Base-by-base conservation (phyloP, 1,140 invertebrate species). In the Chlorops oryzae region DNA sequence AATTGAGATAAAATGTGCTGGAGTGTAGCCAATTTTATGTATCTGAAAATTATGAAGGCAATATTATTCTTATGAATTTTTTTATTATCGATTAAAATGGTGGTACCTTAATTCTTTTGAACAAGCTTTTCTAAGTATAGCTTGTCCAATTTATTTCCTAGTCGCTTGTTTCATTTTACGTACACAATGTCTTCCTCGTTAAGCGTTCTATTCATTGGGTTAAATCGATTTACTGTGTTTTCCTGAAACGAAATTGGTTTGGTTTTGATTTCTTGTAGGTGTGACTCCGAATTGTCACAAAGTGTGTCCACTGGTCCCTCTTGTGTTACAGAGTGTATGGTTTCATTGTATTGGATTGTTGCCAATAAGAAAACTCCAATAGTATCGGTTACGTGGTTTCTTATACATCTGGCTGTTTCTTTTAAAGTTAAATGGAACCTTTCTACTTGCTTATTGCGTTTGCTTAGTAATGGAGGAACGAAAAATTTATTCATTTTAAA, bases 51-150 rank as follows among this genome's bases (percentile, higher is more conserved):
- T n/a, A n/a, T n/a, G n/a, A n/a, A n/a, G n/a, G n/a, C n/a, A n/a
- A n/a, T n/a, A n/a, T 47, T 47, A 22, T 47, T 34, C 45, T 47
- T 47, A 38, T 47, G 45, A 34, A 37, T 34, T 34, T 27, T 27
- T 27, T 27, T 45, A 23, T 27, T 17, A 27, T 28, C 28, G 20
- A 44, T 44, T 12, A 44, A 25, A 32, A 44, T 15, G 23, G 42
- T 44, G 13, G 42, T 44, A 13, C 43, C 43, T 13, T 27, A 17
- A 18, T 45, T 27, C 3, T 23, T 27, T 15, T 38, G 12, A 38
- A 37, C 24, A 15, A 7, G 13, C 38, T 35, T 23, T 21, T 37
- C 20, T 12, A 25, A 15, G 38, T 38, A 38, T 25, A 47, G 17
- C 10, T 28, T 28, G 2, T 28, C 24, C 22, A 37, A 12, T 18